Percentiles rank a stretch among this genome's conserved stretches.
Conservation (phyloP, 2,888 invertebrate genomes). For the Mycalesis mineus region DNA sequence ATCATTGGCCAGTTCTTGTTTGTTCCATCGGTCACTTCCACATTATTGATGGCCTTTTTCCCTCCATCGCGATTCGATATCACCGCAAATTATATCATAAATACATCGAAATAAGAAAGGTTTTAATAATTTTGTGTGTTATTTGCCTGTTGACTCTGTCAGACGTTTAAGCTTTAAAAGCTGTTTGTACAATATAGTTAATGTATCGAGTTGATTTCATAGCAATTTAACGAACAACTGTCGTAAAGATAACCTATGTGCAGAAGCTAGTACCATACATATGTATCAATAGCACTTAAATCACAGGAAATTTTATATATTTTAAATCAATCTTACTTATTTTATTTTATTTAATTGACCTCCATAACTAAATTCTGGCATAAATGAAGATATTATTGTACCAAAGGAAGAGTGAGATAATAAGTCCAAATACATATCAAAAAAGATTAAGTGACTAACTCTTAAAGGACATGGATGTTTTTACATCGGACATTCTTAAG, state of each 20-base stretch:
- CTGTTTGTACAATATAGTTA: constrained; percentile 37
- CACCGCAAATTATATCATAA: constrained; percentile 32
- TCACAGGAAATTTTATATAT: too few species aligned
- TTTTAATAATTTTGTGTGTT: constrained; percentile 28
- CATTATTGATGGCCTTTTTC: constrained; percentile 71
- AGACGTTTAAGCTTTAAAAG: constrained; percentile 31
- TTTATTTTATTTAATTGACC: background rate
- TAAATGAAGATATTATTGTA: too few species aligned
- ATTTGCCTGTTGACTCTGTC: constrained; percentile 26
- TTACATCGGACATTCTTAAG: too few species aligned
- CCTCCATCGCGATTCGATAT: constrained; percentile 49
- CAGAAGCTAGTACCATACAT: constrained; percentile 6
- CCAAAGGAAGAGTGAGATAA: too few species aligned
- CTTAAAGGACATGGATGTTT: too few species aligned
- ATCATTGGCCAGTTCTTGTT: constrained; percentile 74
- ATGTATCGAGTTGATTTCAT: constrained; percentile 29
- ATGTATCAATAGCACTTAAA: too few species aligned
- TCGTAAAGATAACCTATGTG: constrained; percentile 11
- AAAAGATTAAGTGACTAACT: too few species aligned
- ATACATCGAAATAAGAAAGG: constrained; percentile 29
- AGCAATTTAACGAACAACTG: constrained; percentile 16
- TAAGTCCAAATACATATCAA: too few species aligned
- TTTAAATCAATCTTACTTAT: too few species aligned
- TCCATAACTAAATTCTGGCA: too few species aligned
- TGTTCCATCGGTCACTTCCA: constrained; percentile 74